phyloP scores from a whole-genome alignment of 2,888 invertebrate genomes.

The Cylindroiulus punctatus region DNA sequence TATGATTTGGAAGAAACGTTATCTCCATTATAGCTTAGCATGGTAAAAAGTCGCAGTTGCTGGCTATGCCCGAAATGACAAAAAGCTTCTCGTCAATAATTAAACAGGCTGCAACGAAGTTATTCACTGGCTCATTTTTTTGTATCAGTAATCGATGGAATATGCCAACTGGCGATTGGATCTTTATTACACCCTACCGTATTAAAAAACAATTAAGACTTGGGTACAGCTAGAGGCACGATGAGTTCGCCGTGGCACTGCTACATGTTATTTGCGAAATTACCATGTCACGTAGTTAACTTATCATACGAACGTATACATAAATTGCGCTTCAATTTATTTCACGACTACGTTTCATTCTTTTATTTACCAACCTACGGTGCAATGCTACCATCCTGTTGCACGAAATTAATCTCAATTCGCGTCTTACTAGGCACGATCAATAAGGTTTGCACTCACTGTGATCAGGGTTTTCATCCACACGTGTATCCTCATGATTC shows the following conservation, averaged over 20 bases:
- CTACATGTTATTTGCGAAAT: background rate
- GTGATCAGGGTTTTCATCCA: conserved; percentile 26
- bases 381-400: conserved; percentile 35
- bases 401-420: background rate
- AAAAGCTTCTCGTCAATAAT: background rate
- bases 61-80: background rate
- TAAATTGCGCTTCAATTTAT: background rate
- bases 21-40: too few relatives aligned
- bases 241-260: background rate
- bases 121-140: conserved; percentile 42
- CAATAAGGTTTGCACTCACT: conserved; percentile 2
- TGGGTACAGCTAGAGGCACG: background rate
- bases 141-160: conserved; percentile 19
- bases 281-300: background rate
- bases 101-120: conserved; percentile 24
- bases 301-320: background rate
- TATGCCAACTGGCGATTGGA: conserved; percentile 42
- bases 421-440: background rate
- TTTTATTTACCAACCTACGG: conserved; percentile 32
- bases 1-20: too few relatives aligned
- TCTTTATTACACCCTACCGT: conserved; percentile 7
- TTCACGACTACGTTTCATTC: background rate
- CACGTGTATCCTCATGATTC: conserved; percentile 8
- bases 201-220: background rate
- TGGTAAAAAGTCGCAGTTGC: background rate